Conservation (phyloP, 37 sponge, comb jelly and placozoan genomes). For the Hormiphora californensis region DNA sequence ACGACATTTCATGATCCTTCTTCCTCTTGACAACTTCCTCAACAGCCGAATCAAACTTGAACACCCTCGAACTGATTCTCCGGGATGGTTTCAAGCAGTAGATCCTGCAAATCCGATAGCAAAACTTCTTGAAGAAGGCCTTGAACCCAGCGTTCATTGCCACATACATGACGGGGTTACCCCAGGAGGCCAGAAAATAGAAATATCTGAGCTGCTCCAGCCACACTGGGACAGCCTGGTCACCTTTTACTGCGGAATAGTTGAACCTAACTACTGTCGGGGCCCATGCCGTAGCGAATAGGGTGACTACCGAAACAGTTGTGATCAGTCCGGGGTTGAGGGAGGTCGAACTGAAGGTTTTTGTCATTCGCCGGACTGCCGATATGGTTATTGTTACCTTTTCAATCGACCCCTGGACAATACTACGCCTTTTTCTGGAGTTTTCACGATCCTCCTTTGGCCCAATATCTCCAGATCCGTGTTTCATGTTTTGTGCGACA, state of each 20-base stretch:
- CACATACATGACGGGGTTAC: conserved; percentile 31
- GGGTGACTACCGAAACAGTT: background rate
- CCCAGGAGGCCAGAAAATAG: conserved; percentile 50
- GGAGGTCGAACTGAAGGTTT: no score
- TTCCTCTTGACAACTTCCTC: no score
- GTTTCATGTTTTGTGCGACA: no score
- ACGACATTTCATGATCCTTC: no score
- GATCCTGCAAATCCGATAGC: background rate
- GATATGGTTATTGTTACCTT: background rate
- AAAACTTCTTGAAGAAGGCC: conserved; percentile 1
- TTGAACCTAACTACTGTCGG: conserved; percentile 18
- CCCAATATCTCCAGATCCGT: no score
- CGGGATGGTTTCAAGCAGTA: background rate
- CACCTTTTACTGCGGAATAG: background rate
- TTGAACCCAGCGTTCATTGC: conserved; percentile 28
- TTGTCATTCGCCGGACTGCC: background rate
- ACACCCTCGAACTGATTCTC: no score
- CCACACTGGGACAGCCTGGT: background rate
- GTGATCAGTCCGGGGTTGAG: conserved; percentile 54
- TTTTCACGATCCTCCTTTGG: no score
- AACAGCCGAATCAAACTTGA: no score
- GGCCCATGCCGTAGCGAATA: conserved; percentile 21
- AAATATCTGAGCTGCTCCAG: conserved; percentile 1
- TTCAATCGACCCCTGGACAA: background rate
- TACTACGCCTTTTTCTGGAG: no score